Percentiles rank a stretch among this genome's conserved stretches.
phyloP scores from a whole-genome alignment of 1,140 invertebrate genomes.

The Philaenus spumarius region DNA sequence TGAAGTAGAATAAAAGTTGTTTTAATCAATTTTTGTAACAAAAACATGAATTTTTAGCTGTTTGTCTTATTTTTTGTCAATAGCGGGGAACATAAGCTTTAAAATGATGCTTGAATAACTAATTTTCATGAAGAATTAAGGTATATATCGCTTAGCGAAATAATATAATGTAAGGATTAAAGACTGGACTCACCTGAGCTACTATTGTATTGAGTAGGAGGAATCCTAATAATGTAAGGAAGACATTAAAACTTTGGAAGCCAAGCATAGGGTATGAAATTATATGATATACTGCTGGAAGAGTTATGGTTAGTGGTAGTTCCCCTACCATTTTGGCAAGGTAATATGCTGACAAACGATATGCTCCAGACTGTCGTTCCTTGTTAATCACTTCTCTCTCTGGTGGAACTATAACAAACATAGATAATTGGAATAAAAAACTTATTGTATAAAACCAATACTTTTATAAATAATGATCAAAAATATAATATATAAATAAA shows the following conservation, averaged over 20 bases:
- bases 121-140: no score
- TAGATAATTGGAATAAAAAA: neutral
- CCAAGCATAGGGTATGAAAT: constrained; percentile 76
- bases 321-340: constrained; percentile 81
- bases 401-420: constrained; percentile 67
- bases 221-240: constrained; percentile 63
- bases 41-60: no score
- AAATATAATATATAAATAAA: no score
- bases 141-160: no score
- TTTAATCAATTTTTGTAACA: no score
- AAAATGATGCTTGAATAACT: no score
- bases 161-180: no score
- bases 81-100: no score
- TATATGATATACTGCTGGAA: constrained; percentile 71
- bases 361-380: constrained; percentile 72
- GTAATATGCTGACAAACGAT: constrained; percentile 78
- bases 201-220: constrained; percentile 70
- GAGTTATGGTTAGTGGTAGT: constrained; percentile 64
- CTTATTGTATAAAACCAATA: constrained; percentile 2
- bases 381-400: constrained; percentile 80
- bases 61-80: no score
- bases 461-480: no score
- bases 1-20: no score
- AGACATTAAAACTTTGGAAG: constrained; percentile 53
- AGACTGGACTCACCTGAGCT: constrained; percentile 50